Conservation (phyloP, 2,113 vertebrate genomes). For the Circaetus gallicus region DNA sequence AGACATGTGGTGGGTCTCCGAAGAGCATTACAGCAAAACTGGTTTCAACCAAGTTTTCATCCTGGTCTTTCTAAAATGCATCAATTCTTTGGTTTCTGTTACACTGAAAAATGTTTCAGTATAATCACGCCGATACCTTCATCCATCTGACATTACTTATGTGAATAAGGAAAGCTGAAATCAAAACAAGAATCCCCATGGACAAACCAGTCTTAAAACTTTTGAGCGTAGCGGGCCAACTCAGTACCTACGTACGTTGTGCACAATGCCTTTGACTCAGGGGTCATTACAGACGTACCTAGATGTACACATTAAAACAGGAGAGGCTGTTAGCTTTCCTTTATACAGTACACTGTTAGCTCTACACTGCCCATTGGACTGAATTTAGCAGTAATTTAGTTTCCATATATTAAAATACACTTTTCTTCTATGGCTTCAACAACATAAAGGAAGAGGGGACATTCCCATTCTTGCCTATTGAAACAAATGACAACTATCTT, state of each 20-base stretch:
- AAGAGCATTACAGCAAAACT: neutral
- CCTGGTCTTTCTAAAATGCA: neutral
- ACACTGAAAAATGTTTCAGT: neutral
- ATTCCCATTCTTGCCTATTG: neutral
- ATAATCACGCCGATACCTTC: accelerated
- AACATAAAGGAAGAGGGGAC: neutral
- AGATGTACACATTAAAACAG: accelerated
- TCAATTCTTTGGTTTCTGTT: neutral
- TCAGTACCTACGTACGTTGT: accelerated
- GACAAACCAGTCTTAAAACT: neutral
- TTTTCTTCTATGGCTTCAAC: neutral
- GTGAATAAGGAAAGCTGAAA: neutral
- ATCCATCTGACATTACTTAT: neutral
- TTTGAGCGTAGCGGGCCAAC: neutral
- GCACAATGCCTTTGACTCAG: accelerated
- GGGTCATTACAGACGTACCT: neutral
- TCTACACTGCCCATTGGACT: neutral
- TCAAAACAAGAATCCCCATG: neutral
- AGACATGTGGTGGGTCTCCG: no score
- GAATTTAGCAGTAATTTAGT: neutral
- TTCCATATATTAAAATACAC: neutral
- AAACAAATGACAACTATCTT: neutral
- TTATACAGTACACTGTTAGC: neutral
- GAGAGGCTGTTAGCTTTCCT: neutral
- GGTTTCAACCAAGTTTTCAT: neutral